Percentiles rank a stretch among this genome's conserved stretches.
Conservation (phyloP, 2,888 invertebrate species). For the Onthophagus sagittarius region DNA sequence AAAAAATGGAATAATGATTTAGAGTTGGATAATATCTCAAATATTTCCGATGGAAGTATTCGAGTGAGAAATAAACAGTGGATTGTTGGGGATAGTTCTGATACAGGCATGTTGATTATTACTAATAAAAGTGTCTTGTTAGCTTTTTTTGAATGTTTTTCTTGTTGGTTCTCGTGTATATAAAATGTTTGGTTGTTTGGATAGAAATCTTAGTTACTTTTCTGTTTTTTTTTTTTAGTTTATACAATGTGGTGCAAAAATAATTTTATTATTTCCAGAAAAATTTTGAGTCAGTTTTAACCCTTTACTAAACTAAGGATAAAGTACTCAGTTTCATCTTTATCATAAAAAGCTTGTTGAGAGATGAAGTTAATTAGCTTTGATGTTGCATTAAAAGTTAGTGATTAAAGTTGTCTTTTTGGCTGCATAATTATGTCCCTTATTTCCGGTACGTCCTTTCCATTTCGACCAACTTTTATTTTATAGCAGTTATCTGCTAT, state of each 20-base stretch:
- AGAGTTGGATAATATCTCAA: slow-evolving; percentile 39
- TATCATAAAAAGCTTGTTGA: too few species aligned
- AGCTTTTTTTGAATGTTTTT: slow-evolving; percentile 9
- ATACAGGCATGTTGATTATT: slow-evolving; percentile 44
- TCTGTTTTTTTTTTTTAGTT: slow-evolving; percentile 7
- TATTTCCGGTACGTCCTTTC: too few species aligned
- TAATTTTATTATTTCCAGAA: background rate
- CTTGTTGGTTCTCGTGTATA: background rate
- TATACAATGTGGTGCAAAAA: background rate
- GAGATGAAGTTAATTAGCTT: too few species aligned
- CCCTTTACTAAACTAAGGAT: too few species aligned
- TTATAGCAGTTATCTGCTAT: too few species aligned
- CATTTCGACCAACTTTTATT: too few species aligned
- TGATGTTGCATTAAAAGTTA: too few species aligned
- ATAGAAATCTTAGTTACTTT: background rate
- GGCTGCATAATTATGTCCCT: too few species aligned
- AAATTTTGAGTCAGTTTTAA: too few species aligned
- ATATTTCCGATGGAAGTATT: slow-evolving; percentile 29
- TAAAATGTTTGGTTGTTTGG: background rate
- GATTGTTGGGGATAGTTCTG: slow-evolving; percentile 43
- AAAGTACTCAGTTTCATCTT: too few species aligned
- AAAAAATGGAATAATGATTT: slow-evolving; percentile 44
- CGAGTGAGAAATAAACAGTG: slow-evolving; percentile 34
- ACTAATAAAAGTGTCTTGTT: slow-evolving; percentile 14
- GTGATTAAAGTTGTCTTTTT: too few species aligned